These are phyloP conservation scores for Phymatocera aterrima DNA, from an alignment of 2,888 invertebrate species.

Conservation along the genomic window DNA sequence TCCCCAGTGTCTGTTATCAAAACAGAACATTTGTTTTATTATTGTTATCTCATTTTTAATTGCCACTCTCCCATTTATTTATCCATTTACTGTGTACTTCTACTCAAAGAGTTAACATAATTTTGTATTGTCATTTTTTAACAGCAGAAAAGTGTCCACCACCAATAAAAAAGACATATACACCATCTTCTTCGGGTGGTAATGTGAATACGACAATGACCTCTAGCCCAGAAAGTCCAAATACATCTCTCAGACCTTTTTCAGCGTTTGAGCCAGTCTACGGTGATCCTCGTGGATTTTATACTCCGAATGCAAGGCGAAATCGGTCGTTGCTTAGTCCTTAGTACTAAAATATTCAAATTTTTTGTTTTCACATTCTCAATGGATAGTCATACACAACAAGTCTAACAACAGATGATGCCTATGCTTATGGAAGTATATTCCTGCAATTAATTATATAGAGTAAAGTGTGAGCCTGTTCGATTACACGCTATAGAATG, in stretches of 20 bases:
- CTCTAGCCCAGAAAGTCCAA: slow-evolving; percentile 62
- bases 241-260: slow-evolving; percentile 63
- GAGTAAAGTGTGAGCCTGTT: not conserved
- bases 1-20: not conserved
- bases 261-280: slow-evolving; percentile 55
- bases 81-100: too few relatives aligned
- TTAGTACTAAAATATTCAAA: slow-evolving; percentile 2
- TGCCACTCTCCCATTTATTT: too few relatives aligned
- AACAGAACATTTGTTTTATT: not conserved
- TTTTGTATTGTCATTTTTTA: too few relatives aligned
- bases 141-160: slow-evolving; percentile 69
- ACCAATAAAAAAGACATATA: slow-evolving; percentile 62
- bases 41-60: too few relatives aligned
- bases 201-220: slow-evolving; percentile 54
- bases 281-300: slow-evolving; percentile 64
- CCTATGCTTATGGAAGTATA: not conserved
- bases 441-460: not conserved
- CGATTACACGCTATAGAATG: not conserved
- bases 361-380: not conserved
- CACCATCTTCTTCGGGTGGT: slow-evolving; percentile 59
- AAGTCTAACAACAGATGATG: not conserved
- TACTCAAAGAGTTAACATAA: too few relatives aligned
- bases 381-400: slow-evolving; percentile 3
- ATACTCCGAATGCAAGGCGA: slow-evolving; percentile 57
- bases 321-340: slow-evolving; percentile 37